Conservation (phyloP, 2,797 vertebrate genomes). For the Aratinga solstitialis region DNA sequence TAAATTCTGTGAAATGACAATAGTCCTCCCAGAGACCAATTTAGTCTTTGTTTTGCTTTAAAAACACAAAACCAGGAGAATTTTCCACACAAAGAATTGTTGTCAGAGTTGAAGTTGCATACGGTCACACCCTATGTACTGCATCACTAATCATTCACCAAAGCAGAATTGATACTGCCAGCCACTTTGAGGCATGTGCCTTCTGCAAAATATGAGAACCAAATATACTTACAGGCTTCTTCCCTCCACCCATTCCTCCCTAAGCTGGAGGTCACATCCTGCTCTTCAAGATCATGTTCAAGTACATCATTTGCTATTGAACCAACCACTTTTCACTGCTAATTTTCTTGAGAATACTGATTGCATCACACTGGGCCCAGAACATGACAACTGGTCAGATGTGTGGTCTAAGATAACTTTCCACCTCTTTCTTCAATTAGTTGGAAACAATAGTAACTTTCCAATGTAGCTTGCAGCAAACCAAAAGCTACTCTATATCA, state of each 20-base stretch:
- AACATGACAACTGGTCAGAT: neutral
- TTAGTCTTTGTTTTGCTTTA: neutral
- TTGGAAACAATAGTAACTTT: neutral
- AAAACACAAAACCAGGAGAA: neutral
- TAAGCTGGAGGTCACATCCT: neutral
- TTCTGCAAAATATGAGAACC: neutral
- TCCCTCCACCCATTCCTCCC: neutral
- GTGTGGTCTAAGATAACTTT: neutral
- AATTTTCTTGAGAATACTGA: neutral
- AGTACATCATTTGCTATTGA: neutral
- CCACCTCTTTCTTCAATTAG: neutral
- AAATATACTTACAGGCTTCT: neutral
- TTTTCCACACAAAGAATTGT: neutral
- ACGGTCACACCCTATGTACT: neutral
- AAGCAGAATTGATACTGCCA: neutral
- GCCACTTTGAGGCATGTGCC: neutral
- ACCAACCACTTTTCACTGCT: neutral
- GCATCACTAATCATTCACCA: neutral
- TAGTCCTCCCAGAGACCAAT: neutral
- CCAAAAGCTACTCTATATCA: neutral
- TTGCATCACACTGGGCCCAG: neutral
- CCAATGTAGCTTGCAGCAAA: neutral
- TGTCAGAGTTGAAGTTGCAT: neutral
- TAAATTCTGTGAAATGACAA: constrained; percentile 1
- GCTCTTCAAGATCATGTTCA: neutral